A percentile compares a stretch with the other conserved stretches of the same genome.
Conservation (phyloP, 2,113 vertebrate species). For the Epinephelus fuscoguttatus region DNA sequence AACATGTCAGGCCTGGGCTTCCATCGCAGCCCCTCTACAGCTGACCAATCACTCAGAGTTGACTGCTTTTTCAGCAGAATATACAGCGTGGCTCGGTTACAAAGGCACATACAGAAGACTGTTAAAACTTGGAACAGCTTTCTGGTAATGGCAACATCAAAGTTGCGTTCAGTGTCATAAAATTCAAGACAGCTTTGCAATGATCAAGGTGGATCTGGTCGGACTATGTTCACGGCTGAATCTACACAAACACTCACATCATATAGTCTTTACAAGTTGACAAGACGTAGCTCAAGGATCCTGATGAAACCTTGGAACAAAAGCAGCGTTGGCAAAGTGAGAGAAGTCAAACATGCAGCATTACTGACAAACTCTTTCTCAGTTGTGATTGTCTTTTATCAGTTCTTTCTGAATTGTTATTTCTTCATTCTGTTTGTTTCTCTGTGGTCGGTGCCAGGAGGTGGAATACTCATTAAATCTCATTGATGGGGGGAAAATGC, state of each 20-base stretch:
- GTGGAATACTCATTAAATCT: conserved; percentile 77
- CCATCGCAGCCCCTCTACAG: conserved; percentile 31
- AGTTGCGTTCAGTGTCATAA: conserved; percentile 21
- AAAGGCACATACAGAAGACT: conserved; percentile 1
- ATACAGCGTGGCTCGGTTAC: conserved; percentile 12
- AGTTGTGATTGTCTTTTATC: conserved; percentile 46
- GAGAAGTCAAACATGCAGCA: conserved; percentile 34
- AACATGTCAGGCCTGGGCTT: conserved; percentile 69
- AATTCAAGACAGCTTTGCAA: conserved; percentile 23
- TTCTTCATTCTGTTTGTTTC: conserved; percentile 61
- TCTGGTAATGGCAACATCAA: conserved; percentile 44
- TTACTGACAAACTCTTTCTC: conserved; percentile 47
- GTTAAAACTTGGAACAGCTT: conserved; percentile 4
- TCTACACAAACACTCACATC: conserved; percentile 27
- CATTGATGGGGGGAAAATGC: conserved; percentile 67
- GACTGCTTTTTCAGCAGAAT: conserved; percentile 58
- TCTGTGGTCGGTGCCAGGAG: conserved; percentile 60
- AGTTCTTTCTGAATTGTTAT: conserved; percentile 51
- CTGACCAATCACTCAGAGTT: conserved; percentile 60
- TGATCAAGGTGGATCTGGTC: conserved; percentile 45
- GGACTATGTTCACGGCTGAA: conserved; percentile 15
- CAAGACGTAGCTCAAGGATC: conserved; percentile 23
- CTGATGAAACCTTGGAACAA: conserved; percentile 35
- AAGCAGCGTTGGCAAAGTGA: conserved; percentile 26
- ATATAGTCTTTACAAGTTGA: conserved; percentile 32